Conservation (phyloP, 2,113 vertebrate species). For the Rhizomys pruinosus region DNA sequence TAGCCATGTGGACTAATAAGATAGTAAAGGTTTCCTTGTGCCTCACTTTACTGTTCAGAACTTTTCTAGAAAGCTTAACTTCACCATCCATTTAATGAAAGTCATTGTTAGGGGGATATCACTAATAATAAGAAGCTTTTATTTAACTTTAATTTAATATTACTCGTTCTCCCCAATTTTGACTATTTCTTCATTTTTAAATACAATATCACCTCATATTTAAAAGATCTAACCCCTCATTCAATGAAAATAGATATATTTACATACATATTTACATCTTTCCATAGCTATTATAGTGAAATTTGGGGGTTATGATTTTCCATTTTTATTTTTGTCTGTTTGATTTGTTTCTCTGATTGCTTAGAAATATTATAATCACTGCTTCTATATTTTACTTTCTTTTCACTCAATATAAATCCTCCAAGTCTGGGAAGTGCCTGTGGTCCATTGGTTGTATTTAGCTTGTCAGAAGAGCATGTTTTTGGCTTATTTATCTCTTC, state of each 20-base stretch:
- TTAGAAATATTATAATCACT: neutral
- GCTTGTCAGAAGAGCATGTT: neutral
- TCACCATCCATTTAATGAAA: neutral
- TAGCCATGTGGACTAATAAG: neutral
- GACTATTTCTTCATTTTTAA: neutral
- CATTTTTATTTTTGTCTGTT: neutral
- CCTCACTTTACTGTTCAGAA: neutral
- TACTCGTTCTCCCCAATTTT: neutral
- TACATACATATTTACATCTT: neutral
- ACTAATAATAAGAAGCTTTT: neutral
- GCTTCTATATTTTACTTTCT: neutral
- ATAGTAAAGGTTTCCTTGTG: neutral
- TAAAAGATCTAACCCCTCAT: neutral
- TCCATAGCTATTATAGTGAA: neutral
- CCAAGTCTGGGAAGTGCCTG: neutral
- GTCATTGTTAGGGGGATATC: neutral
- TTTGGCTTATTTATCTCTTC: neutral
- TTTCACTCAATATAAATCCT: neutral
- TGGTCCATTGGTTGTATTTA: neutral
- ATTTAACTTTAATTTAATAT: neutral
- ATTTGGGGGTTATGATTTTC: neutral
- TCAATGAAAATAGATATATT: neutral
- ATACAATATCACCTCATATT: neutral
- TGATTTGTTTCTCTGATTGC: neutral
- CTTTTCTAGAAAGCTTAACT: neutral